These are phyloP conservation scores for Trichomalopsis sarcophagae DNA, from an alignment of 1,140 invertebrate species.

Conservation along the genomic window DNA sequence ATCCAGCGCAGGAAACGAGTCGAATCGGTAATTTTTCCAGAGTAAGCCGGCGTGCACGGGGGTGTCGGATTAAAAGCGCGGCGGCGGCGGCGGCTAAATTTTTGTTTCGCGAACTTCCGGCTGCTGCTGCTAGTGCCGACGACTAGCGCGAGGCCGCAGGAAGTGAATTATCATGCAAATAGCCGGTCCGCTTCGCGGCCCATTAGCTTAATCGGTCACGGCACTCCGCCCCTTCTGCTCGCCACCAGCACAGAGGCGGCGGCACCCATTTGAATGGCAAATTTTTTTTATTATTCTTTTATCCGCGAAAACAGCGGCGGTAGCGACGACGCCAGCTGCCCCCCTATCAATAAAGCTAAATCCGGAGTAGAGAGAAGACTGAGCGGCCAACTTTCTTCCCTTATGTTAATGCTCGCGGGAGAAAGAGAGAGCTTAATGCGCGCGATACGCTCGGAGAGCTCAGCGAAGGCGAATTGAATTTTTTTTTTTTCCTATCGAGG, in stretches of 20 bases:
- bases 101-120: conserved; percentile 47
- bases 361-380: not conserved
- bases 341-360: conserved; percentile 48
- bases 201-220: conserved; percentile 63
- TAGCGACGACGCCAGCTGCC: too few species aligned
- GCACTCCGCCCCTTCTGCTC: conserved; percentile 45
- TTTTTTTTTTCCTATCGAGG: not conserved
- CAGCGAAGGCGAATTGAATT: not conserved
- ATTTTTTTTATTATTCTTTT: conserved; percentile 50
- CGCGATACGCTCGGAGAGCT: not conserved
- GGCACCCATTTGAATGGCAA: conserved; percentile 61
- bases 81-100: not conserved
- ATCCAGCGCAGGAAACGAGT: not conserved
- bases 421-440: conserved; percentile 4
- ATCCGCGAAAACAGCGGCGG: conserved; percentile 5
- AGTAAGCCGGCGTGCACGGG: not conserved
- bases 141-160: conserved; percentile 42
- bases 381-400: not conserved
- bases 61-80: conserved; percentile 31
- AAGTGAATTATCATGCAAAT: conserved; percentile 64
- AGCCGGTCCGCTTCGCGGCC: conserved; percentile 59
- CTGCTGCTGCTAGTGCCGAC: not conserved
- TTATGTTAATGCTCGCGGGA: not conserved
- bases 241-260: conserved; percentile 48
- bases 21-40: conserved; percentile 28